These are phyloP conservation scores for Furnarius figulus DNA, from an alignment of 2,113 vertebrate genomes.

Conservation along the genomic window DNA sequence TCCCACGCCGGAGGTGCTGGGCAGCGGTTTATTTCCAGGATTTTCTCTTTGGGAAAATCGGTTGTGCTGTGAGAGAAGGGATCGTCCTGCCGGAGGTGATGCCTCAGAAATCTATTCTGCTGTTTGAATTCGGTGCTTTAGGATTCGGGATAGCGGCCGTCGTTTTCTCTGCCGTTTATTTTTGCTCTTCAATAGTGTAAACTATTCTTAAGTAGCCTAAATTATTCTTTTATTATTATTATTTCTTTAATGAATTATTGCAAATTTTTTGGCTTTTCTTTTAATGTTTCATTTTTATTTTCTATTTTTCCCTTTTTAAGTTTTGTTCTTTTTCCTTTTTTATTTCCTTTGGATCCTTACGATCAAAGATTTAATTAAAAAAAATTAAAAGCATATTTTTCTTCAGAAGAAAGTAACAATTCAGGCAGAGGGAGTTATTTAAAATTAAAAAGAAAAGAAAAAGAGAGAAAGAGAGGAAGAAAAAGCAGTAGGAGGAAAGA, in stretches of 20 bases:
- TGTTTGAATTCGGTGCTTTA: not conserved
- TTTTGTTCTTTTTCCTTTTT: not conserved
- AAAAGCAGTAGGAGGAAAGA: not conserved
- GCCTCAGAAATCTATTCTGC: not conserved
- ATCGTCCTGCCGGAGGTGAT: not conserved
- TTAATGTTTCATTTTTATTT: not conserved
- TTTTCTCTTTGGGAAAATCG: slow-evolving; percentile 43
- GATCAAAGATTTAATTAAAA: not conserved
- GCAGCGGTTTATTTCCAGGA: not conserved
- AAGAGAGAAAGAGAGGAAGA: no score
- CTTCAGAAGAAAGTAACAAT: not conserved
- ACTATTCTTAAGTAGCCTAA: not conserved
- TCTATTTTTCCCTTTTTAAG: not conserved
- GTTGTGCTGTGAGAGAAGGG: not conserved
- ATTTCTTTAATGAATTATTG: not conserved
- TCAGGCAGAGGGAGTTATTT: not conserved
- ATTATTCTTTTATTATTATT: not conserved
- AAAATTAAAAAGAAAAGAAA: rapidly evolving
- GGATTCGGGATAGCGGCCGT: not conserved
- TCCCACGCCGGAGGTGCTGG: not conserved
- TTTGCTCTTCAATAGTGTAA: slow-evolving; percentile 20
- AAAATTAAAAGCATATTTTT: not conserved
- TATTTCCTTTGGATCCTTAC: not conserved
- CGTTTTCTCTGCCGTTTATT: not conserved
- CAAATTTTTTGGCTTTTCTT: not conserved